Percentiles rank a stretch among this genome's conserved stretches.
phyloP scores from a whole-genome alignment of 2,113 vertebrate species.

The Brachirus orientalis region DNA sequence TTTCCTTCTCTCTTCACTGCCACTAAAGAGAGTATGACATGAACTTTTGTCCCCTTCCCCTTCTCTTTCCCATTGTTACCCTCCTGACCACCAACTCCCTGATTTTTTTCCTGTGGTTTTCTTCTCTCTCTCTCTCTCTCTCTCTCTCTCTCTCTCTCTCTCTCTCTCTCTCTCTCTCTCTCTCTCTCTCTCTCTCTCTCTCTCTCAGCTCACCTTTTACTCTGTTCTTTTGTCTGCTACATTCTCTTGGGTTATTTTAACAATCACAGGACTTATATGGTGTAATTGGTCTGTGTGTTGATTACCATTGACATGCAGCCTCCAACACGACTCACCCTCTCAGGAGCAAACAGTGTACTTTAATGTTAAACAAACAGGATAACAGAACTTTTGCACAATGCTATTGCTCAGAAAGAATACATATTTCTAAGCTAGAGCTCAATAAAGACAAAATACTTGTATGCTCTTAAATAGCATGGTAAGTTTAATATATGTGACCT shows the following conservation, averaged over 20 bases:
- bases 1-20: conserved; percentile 21
- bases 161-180: no score
- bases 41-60: conserved; percentile 15
- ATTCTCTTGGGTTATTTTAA: conserved; percentile 1
- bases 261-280: neutral
- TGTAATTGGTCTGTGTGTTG: conserved; percentile 30
- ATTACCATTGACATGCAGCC: conserved; percentile 25
- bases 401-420: neutral
- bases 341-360: conserved; percentile 18
- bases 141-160: no score
- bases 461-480: neutral
- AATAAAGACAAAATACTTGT: neutral
- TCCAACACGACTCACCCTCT: conserved; percentile 18
- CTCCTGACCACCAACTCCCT: neutral
- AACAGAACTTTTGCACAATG: conserved; percentile 12
- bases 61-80: conserved; percentile 1
- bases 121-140: no score
- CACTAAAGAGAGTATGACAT: conserved; percentile 19
- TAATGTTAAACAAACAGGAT: conserved; percentile 18
- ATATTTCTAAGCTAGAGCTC: neutral
- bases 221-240: neutral
- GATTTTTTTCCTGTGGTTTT: neutral
- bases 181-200: no score
- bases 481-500: no score
- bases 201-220: neutral